Evolutionary conservation across 2,797 vertebrate genomes (phyloP), one percentile per base, ranked within the genome.

Genomic region (Lacerta bilineata): DNA sequence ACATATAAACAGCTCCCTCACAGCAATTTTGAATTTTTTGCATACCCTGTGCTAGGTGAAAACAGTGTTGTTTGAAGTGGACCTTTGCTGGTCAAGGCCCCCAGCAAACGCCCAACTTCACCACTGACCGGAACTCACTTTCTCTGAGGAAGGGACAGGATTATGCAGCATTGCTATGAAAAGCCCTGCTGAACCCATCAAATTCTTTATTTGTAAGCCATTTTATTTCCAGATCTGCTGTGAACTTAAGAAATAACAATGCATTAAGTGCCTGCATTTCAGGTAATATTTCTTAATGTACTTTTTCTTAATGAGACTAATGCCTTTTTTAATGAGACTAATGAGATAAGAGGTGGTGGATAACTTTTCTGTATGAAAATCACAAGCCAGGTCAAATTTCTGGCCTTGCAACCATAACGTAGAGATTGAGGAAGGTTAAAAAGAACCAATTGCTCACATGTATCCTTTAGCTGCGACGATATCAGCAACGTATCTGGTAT

Each of bases 401-500:
- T 75, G 41, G 2, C 1, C 41, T 83, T 13, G 3, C 66, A 43
- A 46, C 17, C 39, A 6, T 27, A 3, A 13, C 1, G 9, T 29
- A 6, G 4, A 81, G 87, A 33, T 3, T 76, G 76, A 89, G 25
- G 82, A 64, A 91, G 50, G 87, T 43, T 82, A 0, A 87, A 1
- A 23, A 92, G 82, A 69, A 39, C 43, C 25, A 78, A 8, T 50
- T 88, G 87, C 97, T 80, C 95, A 99, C 98, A 95, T 96, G 93
- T 98, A 99, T 97, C 98, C 98, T n/a, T 98, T 97, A 46, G 96
- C 89, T 20, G 98, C 97, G 71, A 99, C 94, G 96, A 99, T 97
- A 91, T 99, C 99, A 0, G 97, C 97, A 91, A 99, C 98, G 79
- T 98, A 99, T 98, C 98, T 97, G 3, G 97, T 99, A 87, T 99